phyloP scores from a whole-genome alignment of 2,797 vertebrate species.

The Oryzias dopingdopingensis region DNA sequence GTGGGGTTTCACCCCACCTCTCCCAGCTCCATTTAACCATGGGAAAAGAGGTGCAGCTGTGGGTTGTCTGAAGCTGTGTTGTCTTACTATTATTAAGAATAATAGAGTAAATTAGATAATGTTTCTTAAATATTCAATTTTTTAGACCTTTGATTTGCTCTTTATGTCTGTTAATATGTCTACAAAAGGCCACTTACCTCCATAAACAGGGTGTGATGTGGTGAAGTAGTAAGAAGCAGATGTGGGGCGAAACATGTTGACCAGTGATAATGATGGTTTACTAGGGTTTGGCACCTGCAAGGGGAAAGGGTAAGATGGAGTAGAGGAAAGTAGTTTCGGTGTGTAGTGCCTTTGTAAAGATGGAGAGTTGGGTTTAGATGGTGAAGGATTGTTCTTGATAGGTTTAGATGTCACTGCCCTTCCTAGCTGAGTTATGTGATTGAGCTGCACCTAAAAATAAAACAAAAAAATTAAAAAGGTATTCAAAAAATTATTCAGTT shows the following conservation, averaged over 20 bases:
- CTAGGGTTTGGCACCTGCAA: conserved; percentile 15
- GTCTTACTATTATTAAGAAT: conserved; percentile 22
- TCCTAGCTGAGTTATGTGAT: conserved; percentile 70
- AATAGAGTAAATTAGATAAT: neutral
- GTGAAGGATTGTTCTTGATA: conserved; percentile 34
- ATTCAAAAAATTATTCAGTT: too few species aligned
- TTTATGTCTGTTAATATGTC: conserved; percentile 21
- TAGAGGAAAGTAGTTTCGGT: conserved; percentile 34
- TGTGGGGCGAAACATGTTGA: conserved; percentile 31
- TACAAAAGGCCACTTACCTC: conserved; percentile 58
- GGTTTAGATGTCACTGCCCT: conserved; percentile 69
- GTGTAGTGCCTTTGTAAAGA: conserved; percentile 31
- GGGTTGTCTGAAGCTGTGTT: conserved; percentile 43
- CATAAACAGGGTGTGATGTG: conserved; percentile 39
- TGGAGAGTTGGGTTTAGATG: conserved; percentile 37
- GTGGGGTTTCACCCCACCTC: conserved; percentile 62
- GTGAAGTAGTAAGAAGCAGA: conserved; percentile 37
- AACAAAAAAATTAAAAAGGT: neutral
- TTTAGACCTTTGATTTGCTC: neutral
- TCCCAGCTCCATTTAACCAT: conserved; percentile 52
- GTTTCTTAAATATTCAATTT: neutral
- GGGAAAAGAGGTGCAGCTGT: conserved; percentile 70
- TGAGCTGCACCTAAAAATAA: conserved; percentile 67
- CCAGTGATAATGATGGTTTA: conserved; percentile 36
- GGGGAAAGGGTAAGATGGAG: conserved; percentile 38